Percentiles rank a stretch among this genome's conserved stretches.
Evolutionary conservation across 64 coral and sea anemone genomes (phyloP).

Genomic region (Porites lutea): DNA sequence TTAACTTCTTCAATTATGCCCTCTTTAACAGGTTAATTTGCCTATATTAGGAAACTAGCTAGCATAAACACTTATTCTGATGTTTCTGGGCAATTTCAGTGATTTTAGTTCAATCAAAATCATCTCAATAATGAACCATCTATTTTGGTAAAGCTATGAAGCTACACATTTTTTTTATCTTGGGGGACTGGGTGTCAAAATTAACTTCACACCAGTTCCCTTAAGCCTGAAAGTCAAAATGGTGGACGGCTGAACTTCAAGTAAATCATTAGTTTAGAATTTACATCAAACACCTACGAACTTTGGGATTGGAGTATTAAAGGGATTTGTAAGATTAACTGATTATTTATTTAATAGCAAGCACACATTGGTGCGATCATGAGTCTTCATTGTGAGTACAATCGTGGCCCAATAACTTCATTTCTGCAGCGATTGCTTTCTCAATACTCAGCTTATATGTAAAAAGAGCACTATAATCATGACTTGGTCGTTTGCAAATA

Average conservation of each 20-base stretch:
- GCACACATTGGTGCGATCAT: too few relatives aligned
- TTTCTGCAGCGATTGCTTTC: too few relatives aligned
- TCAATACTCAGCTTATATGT: too few relatives aligned
- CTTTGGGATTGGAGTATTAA: too few relatives aligned
- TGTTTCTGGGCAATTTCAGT: conserved; percentile 10
- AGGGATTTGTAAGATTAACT: too few relatives aligned
- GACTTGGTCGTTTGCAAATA: too few relatives aligned
- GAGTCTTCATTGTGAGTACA: too few relatives aligned
- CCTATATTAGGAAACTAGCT: not conserved
- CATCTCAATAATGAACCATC: conserved; percentile 1
- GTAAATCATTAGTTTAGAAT: conserved; percentile 23
- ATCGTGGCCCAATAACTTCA: too few relatives aligned
- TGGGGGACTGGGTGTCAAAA: not conserved
- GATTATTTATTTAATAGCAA: too few relatives aligned
- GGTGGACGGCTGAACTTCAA: conserved; percentile 2
- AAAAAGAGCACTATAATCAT: too few relatives aligned
- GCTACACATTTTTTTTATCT: not conserved
- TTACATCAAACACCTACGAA: too few relatives aligned
- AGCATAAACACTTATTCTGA: conserved; percentile 1
- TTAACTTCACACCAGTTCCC: conserved; percentile 3
- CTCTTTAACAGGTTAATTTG: not conserved
- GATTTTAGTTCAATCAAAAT: not conserved
- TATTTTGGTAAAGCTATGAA: not conserved
- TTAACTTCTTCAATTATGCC: not conserved
- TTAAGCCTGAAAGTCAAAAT: not conserved